Evolutionary conservation across 2,888 invertebrate species (phyloP).

Genomic region (Lithophane ornitopus): DNA sequence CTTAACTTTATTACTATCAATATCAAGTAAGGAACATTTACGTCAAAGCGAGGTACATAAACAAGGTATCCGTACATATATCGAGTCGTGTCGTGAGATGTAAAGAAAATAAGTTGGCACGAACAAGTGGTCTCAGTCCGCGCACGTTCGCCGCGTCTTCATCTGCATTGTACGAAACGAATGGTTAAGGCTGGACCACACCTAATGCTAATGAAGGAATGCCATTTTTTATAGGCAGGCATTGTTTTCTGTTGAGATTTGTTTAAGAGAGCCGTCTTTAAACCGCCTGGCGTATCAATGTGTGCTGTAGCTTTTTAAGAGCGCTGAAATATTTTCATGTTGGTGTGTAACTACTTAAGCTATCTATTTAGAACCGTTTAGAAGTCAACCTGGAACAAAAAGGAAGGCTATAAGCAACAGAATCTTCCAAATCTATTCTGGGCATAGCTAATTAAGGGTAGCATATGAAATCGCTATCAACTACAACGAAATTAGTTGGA

Average conservation of each 20-base stretch:
- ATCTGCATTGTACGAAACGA: constrained; percentile 68
- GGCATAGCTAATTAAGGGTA: not conserved
- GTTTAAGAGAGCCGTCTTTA: not conserved
- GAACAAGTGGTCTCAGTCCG: constrained; percentile 70
- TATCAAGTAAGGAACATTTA: constrained; percentile 72
- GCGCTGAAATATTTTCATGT: too few relatives aligned
- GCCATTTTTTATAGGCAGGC: not conserved
- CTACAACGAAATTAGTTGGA: not conserved
- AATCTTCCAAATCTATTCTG: not conserved
- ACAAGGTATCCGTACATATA: constrained; percentile 66
- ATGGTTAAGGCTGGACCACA: constrained; percentile 41
- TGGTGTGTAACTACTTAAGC: not conserved
- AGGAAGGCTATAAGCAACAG: not conserved
- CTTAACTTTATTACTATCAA: constrained; percentile 66
- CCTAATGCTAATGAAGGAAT: constrained; percentile 12
- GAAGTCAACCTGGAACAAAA: not conserved
- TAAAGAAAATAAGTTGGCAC: constrained; percentile 74
- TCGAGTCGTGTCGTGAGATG: constrained; percentile 70
- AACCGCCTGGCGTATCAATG: not conserved
- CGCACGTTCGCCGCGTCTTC: constrained; percentile 76
- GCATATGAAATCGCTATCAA: not conserved
- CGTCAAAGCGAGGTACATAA: constrained; percentile 76
- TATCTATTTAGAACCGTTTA: not conserved
- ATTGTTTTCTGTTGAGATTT: constrained; percentile 6
- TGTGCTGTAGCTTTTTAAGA: not conserved